Percentiles rank a stretch among this genome's conserved stretches.
Conservation (phyloP, 2,888 invertebrate genomes). For the Schizaphis graminum region DNA sequence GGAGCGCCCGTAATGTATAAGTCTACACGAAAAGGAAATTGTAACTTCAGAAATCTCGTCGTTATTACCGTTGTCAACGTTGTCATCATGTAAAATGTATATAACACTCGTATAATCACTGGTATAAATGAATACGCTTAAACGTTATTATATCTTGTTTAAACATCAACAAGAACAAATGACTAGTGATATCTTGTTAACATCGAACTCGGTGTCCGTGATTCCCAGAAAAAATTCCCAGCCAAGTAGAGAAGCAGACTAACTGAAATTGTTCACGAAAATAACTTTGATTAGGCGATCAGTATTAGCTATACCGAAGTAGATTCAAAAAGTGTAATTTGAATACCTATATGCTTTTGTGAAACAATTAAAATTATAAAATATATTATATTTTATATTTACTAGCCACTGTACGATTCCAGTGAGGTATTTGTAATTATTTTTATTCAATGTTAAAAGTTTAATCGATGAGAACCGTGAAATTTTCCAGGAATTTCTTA, state of each 20-base stretch:
- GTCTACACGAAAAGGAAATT: background rate
- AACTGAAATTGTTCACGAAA: too few relatives aligned
- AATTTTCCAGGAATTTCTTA: too few relatives aligned
- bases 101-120: background rate
- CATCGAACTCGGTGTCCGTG: background rate
- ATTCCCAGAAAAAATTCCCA: background rate
- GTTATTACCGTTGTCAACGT: background rate
- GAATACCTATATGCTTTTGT: too few relatives aligned
- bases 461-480: too few relatives aligned
- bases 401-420: too few relatives aligned
- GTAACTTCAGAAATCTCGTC: background rate
- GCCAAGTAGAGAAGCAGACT: background rate
- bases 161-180: background rate
- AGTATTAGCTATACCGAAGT: too few relatives aligned
- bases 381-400: too few relatives aligned
- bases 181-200: constrained; percentile 16
- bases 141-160: constrained; percentile 6
- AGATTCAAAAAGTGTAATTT: too few relatives aligned
- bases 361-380: too few relatives aligned
- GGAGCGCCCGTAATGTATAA: background rate
- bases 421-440: too few relatives aligned
- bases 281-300: too few relatives aligned
- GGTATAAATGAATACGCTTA: background rate
- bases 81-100: background rate
- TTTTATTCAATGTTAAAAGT: too few relatives aligned